These are phyloP conservation scores for Osmerus mordax DNA, from an alignment of 2,113 vertebrate genomes.

Conservation along the genomic window DNA sequence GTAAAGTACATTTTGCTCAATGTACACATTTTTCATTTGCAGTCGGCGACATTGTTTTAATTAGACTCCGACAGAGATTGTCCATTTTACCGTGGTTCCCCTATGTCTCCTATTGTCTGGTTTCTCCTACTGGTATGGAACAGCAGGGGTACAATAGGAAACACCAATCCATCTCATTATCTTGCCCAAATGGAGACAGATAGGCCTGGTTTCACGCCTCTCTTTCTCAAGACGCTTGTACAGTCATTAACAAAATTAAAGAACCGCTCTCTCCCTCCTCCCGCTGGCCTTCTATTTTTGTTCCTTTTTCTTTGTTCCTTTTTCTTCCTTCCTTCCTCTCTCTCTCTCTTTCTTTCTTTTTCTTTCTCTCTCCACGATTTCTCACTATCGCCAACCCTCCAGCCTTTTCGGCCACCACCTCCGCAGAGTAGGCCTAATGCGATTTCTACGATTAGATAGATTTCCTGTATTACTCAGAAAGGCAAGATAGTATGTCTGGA, in stretches of 20 bases:
- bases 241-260: slow-evolving; percentile 16
- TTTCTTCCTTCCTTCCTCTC: background rate
- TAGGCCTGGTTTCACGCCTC: slow-evolving; percentile 6
- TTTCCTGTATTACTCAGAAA: slow-evolving; percentile 86
- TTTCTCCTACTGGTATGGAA: slow-evolving; percentile 2
- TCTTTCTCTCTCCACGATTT: slow-evolving; percentile 42
- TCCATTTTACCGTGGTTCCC: background rate
- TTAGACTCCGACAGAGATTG: background rate
- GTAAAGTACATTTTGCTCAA: no score
- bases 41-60: background rate
- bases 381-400: slow-evolving; percentile 55
- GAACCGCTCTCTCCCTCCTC: background rate
- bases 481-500: slow-evolving; percentile 82
- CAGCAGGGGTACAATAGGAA: slow-evolving; percentile 14
- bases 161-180: slow-evolving; percentile 12
- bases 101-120: slow-evolving; percentile 8
- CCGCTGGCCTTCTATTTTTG: background rate
- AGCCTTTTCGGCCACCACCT: slow-evolving; percentile 73
- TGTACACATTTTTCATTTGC: no score
- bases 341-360: background rate
- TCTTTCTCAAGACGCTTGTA: slow-evolving; percentile 5
- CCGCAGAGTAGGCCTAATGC: slow-evolving; percentile 77
- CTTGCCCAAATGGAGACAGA: slow-evolving; percentile 5
- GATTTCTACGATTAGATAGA: slow-evolving; percentile 90
- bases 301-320: background rate